Conservation (phyloP, 2,113 vertebrate genomes). For the Muntiacus reevesi region DNA sequence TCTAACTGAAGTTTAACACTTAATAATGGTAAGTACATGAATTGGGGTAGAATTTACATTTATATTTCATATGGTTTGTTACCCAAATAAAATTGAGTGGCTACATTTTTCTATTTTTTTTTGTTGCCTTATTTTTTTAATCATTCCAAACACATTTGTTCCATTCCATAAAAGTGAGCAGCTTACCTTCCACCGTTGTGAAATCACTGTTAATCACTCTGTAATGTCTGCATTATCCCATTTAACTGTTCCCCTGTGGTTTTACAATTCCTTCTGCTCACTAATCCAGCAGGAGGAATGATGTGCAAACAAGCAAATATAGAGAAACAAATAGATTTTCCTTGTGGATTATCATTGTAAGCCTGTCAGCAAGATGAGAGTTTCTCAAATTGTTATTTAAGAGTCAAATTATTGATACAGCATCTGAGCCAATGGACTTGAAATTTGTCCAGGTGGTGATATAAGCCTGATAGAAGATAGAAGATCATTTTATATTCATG, state of each 20-base stretch:
- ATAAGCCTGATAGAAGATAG: background rate
- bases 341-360: conserved; percentile 57
- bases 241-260: conserved; percentile 75
- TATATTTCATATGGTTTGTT: background rate
- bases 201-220: conserved; percentile 81
- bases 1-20: conserved; percentile 36
- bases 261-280: conserved; percentile 73
- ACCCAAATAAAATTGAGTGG: conserved; percentile 42
- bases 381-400: conserved; percentile 65
- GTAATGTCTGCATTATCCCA: conserved; percentile 78
- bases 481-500: background rate
- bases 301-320: conserved; percentile 71
- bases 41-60: conserved; percentile 5
- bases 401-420: conserved; percentile 70
- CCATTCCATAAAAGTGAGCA: conserved; percentile 73
- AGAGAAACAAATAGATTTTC: conserved; percentile 66
- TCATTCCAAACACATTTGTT: conserved; percentile 77
- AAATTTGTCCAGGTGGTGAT: conserved; percentile 25
- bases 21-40: conserved; percentile 47
- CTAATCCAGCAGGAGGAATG: conserved; percentile 74
- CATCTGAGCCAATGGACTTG: conserved; percentile 55
- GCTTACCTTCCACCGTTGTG: conserved; percentile 76
- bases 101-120: conserved; percentile 58
- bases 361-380: conserved; percentile 59
- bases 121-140: conserved; percentile 70